Percentiles rank a stretch among this genome's conserved stretches.
Evolutionary conservation across 2,797 vertebrate species (phyloP).

Genomic region (Schizopygopsis malacanthus): DNA sequence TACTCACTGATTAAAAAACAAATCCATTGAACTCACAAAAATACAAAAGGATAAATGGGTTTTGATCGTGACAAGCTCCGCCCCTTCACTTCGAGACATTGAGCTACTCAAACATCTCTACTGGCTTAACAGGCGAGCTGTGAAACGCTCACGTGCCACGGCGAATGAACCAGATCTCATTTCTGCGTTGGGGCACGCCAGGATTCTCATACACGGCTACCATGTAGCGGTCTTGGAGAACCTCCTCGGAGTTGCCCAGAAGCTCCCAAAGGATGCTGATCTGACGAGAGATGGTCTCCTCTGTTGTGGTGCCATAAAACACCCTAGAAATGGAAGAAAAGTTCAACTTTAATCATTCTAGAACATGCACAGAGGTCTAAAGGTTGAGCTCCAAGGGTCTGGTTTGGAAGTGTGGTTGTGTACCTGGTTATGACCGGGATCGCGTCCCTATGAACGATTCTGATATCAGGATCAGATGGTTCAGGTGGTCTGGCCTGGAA

Average conservation of each 20-base stretch:
- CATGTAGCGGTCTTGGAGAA: constrained; percentile 74
- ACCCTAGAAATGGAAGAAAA: constrained; percentile 60
- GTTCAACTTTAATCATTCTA: neutral
- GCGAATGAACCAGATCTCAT: constrained; percentile 88
- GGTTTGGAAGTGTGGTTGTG: constrained; percentile 25
- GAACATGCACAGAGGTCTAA: neutral
- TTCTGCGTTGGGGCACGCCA: constrained; percentile 74
- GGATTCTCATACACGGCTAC: constrained; percentile 86
- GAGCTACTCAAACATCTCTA: neutral
- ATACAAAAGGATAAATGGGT: neutral
- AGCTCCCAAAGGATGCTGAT: constrained; percentile 80
- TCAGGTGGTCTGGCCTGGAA: constrained; percentile 77
- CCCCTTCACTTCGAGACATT: neutral
- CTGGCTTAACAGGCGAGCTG: neutral
- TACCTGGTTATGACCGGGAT: constrained; percentile 81
- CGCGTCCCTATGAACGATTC: constrained; percentile 73
- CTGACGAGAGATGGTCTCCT: constrained; percentile 82
- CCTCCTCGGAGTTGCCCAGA: constrained; percentile 67
- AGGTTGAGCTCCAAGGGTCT: neutral
- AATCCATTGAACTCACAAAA: neutral
- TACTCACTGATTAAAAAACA: neutral
- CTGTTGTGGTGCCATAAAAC: constrained; percentile 80
- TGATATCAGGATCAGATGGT: constrained; percentile 78
- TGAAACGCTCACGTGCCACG: constrained; percentile 46
- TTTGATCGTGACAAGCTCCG: neutral